phyloP scores from a whole-genome alignment of 2,888 invertebrate species.

The Eristalis intricaria region DNA sequence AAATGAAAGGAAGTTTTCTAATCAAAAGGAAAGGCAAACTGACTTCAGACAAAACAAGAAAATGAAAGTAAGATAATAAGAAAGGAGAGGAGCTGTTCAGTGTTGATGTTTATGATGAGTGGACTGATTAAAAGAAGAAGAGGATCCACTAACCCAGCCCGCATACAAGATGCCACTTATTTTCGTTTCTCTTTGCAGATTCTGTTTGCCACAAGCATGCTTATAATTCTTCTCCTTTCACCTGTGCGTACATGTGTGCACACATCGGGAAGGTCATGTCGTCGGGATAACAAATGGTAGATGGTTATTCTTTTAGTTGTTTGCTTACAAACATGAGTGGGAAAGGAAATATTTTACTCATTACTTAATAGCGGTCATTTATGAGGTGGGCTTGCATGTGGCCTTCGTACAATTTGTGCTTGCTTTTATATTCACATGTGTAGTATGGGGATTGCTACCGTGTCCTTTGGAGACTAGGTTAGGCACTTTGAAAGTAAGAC shows the following conservation, averaged over 20 bases:
- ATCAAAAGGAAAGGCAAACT: neutral
- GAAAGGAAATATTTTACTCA: neutral
- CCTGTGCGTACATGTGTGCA: neutral
- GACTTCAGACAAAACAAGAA: neutral
- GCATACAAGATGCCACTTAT: neutral
- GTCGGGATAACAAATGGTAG: neutral
- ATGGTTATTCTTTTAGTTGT: neutral
- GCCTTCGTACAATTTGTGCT: neutral
- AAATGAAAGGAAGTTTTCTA: neutral
- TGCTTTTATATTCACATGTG: no score
- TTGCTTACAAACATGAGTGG: neutral
- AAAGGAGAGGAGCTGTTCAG: neutral
- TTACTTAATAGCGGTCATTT: neutral
- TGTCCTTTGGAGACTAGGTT: no score
- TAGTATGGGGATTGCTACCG: no score
- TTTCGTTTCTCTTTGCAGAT: neutral
- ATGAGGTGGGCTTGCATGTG: neutral
- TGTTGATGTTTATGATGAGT: slow-evolving; percentile 1
- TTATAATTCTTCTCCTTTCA: neutral
- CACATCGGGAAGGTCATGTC: neutral
- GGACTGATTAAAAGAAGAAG: neutral
- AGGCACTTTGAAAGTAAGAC: no score
- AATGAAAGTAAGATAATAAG: neutral
- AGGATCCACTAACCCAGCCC: neutral
- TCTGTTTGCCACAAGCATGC: neutral